Conservation (phyloP, 2,113 vertebrate genomes). For the Azemiops feae region DNA sequence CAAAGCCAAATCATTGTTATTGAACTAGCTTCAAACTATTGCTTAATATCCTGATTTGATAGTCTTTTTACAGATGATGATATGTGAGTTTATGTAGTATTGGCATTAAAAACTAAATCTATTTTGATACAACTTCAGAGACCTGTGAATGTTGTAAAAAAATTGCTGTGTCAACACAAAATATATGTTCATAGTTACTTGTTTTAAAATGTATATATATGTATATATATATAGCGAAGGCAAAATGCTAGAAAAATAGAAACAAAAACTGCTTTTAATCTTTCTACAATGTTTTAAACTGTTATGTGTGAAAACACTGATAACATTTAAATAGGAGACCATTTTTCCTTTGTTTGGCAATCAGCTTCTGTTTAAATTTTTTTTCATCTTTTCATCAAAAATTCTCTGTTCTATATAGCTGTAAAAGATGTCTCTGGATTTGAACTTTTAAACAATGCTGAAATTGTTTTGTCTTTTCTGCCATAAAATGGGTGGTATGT, state of each 20-base stretch:
- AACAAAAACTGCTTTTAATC: conserved; percentile 71
- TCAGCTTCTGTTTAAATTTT: conserved; percentile 83
- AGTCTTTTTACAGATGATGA: background rate
- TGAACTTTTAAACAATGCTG: conserved; percentile 72
- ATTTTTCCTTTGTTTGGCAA: conserved; percentile 87
- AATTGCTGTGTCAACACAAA: background rate
- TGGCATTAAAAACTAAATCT: background rate
- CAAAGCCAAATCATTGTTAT: background rate
- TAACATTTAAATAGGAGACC: conserved; percentile 71
- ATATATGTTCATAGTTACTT: background rate
- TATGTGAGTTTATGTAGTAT: background rate
- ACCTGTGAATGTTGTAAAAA: background rate
- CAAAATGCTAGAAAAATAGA: conserved; percentile 58
- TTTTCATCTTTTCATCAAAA: conserved; percentile 83
- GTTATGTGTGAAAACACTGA: conserved; percentile 74
- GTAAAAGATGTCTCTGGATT: conserved; percentile 75
- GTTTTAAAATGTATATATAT: background rate
- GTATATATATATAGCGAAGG: background rate
- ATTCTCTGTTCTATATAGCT: conserved; percentile 78
- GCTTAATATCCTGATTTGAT: background rate
- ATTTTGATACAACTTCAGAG: background rate
- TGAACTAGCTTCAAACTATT: background rate
- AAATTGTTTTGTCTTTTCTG: conserved; percentile 46
- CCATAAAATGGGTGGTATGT: conserved; percentile 75
- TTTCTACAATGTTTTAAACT: conserved; percentile 66